Evolutionary conservation across 2,797 vertebrate genomes (phyloP), one percentile per base, ranked within the genome.

Genomic region (Falco concolor): DNA sequence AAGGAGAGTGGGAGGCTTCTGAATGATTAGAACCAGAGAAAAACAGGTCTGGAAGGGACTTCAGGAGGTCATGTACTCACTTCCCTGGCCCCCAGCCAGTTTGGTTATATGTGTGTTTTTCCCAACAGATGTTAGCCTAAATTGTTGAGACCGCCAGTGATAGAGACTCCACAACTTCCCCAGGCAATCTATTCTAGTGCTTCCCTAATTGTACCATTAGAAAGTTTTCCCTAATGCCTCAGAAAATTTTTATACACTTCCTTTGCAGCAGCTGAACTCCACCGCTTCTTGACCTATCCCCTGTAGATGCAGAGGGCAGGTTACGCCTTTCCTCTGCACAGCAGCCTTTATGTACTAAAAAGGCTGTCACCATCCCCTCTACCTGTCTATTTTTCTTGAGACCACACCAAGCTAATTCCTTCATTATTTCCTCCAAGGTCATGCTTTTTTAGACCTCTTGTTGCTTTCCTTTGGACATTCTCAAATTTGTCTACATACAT

Each of bases 181-280:
- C 95, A 94, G 95, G 95, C 95, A 93, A 92, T 95, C 87, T 93
- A 44, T 83, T 95, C 84, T 87, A 85, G 90, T 94, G 52, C 75
- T 96, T 90, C 90, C 81, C 90, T 96, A 97, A 96, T 96, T 96
- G 95, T 96, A 77, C 90, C 84, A 91, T 95, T 96, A 91, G 92
- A 91, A 96, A 91, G 89, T 96, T 96, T 96, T 96, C 95, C 95
- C 95, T 87, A 95, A 96, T 96, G 95, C 75, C 95, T 93, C 86
- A 92, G 92, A 96, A 95, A 85, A 95, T 84, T 95, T 96, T 96
- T 96, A 96, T 91, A 89, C 90, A 91, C 84, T 96, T 97, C 95
- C 96, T 95, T 75, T 91, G 84, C 19, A 23, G 90, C 89, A 85
- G 95, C 38, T 94, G 95, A 95, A 95, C 92, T 96, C 75, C 81